Evolutionary conservation across 92 coral and sea anemone genomes (phyloP), one percentile per base, ranked within the genome.

Genomic region (Desmophyllum pertusum): DNA sequence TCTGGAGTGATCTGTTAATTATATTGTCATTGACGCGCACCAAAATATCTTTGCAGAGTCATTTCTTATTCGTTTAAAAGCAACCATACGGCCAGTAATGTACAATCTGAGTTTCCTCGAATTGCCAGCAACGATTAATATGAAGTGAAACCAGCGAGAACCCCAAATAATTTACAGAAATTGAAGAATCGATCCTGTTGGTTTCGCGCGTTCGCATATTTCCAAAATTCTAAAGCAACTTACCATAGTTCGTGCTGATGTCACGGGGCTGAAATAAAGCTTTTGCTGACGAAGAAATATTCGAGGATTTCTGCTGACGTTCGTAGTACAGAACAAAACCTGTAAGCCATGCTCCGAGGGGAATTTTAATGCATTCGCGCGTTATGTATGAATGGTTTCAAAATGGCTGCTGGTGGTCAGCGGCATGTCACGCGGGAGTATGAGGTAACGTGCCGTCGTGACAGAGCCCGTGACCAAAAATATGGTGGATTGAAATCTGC

Each of bases 201-300:
- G 42, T 41, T 72, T 43, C 37, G 77, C 57, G 77, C 77, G 77
- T 45, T 43, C 53, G 31, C 77, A 0, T n/a, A 1, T 68, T 37
- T 68, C 73, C 19, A 75, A 75, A 51, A 50, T 18, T 25, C 42
- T n/a, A 14, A 15, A 6, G 2, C 41, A 48, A 70, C 95, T 73
- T 87, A 92, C 95, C 95, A 92, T 92, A 29, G 90, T 83, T 62
- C 95, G 91, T 35, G 80, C 80, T 38, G 84, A 81, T 61, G 69
- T 36, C 46, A 85, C 52, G 36, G 78, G 75, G 66, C 72, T 74
- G 55, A 77, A 71, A 73, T 79, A 68, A 45, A 81, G 48, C 29
- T 81, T 82, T 41, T 73, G 80, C 35, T 70, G 71, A 39, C 55
- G 83, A 72, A 85, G 83, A 38, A 70, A 79, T 29, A 87, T 46